phyloP scores from a whole-genome alignment of 53 echinoderm and acorn worm genomes.

The Henricia sp. region DNA sequence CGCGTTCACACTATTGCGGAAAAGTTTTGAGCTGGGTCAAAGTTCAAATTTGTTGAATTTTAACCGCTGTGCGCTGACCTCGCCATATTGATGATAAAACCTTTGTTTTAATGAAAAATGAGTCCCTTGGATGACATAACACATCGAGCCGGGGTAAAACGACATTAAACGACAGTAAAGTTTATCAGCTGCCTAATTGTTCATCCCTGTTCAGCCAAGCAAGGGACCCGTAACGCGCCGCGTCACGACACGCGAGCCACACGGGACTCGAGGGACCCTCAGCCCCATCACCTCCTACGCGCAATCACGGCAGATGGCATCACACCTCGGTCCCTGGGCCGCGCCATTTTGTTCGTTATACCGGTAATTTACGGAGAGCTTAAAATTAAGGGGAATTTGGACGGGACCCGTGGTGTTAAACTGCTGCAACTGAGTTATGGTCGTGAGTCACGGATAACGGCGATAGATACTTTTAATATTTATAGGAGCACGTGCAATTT shows the following conservation, averaged over 20 bases:
- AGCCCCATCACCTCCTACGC: constrained; percentile 51
- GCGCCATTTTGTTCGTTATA: constrained; percentile 15
- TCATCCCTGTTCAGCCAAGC: constrained; percentile 18
- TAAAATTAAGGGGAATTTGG: constrained; percentile 14
- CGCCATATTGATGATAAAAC: too few relatives aligned
- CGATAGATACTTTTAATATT: constrained; percentile 41
- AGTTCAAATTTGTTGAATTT: too few relatives aligned
- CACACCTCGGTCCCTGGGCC: constrained; percentile 34
- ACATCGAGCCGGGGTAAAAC: background rate
- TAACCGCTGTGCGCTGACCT: too few relatives aligned
- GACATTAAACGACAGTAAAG: background rate
- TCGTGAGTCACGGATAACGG: constrained; percentile 57
- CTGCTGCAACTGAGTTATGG: constrained; percentile 4
- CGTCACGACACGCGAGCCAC: constrained; percentile 32
- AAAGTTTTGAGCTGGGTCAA: too few relatives aligned
- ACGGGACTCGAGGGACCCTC: constrained; percentile 35
- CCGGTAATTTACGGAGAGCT: constrained; percentile 18
- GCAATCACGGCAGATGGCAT: constrained; percentile 62
- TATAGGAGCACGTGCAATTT: constrained; percentile 33
- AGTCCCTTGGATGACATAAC: background rate
- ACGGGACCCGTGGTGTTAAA: constrained; percentile 29
- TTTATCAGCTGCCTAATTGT: constrained; percentile 9
- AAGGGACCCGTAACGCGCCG: constrained; percentile 21
- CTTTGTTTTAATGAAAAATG: background rate
- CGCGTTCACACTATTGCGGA: too few relatives aligned